Base-by-base conservation (phyloP, 2,888 invertebrate species). In the Electrophaes corylata region DNA sequence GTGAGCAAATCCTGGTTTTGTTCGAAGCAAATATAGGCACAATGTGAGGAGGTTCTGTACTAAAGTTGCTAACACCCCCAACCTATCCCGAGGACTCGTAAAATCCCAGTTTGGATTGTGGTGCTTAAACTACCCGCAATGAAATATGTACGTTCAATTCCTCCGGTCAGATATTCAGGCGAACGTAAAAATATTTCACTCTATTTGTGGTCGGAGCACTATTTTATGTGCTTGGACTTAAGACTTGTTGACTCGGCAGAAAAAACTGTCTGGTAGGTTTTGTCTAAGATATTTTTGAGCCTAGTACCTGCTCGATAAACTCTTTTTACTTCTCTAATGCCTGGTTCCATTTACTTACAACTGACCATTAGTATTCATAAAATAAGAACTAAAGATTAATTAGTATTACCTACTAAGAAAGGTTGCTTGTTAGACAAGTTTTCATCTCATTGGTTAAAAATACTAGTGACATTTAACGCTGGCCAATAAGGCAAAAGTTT, bases 51-150 rank as follows among this genome's bases (percentile, higher is more conserved):
- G 45, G 37, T 54, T 56, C 39, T 44, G 61, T 66, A 65, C 70
- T 68, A 54, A 70, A 75, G 65, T 69, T 45, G 46, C 53, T 48
- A 59, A 72, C 70, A 70, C 69, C 66, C 64, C 67, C 61, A 68
- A 67, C 73, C 73, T 74, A 77, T 78, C 65, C 69, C 64, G 64
- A 65, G 65, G 56, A 54, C 71, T 78, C 78, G 72, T 81, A 81
- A 81, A 80, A 78, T 78, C 74, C 73, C 66, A 72, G 72, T 72
- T 68, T 52, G 72, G 72, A 77, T 79, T 76, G 77, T 77, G 72
- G 70, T 69, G 69, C 67, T 69, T 73, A 67, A 72, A 76, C 71
- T 70, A 70, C 68, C 65, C 64, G 50, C 69, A 68, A 69, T 80
- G 68, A 79, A 81, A 76, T 75, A 83, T 81, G 70, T 69, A 79